Percentiles rank a stretch among this genome's conserved stretches.
phyloP scores from a whole-genome alignment of 2,113 vertebrate genomes.

The Meles meles region DNA sequence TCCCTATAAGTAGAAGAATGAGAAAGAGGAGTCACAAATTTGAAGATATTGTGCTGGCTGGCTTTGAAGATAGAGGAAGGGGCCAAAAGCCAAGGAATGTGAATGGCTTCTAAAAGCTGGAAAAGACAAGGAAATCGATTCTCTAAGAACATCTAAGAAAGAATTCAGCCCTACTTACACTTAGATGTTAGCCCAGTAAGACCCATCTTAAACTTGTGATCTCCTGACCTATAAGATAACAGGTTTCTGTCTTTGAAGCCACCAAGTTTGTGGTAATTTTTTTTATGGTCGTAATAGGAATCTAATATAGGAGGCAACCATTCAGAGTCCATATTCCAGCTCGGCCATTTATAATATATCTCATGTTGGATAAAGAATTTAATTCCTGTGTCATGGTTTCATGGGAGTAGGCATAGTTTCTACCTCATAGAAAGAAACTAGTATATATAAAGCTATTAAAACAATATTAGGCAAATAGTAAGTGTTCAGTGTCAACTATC shows the following conservation, averaged over 20 bases:
- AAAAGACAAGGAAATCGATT: background rate
- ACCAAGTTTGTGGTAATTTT: background rate
- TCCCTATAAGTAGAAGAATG: background rate
- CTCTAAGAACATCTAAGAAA: background rate
- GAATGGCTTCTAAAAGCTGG: background rate
- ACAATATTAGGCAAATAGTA: background rate
- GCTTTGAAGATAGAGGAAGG: background rate
- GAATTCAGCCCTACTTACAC: background rate
- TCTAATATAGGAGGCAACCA: background rate
- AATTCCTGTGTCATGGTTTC: background rate
- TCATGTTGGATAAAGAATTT: background rate
- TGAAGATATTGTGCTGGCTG: background rate
- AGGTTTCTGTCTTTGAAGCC: background rate
- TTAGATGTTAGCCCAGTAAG: background rate
- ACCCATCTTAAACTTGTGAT: background rate
- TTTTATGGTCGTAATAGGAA: background rate
- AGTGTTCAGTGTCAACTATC: background rate
- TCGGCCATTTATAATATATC: background rate
- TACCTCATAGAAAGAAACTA: background rate
- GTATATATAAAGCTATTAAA: background rate
- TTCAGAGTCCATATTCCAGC: background rate
- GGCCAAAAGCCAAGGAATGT: background rate
- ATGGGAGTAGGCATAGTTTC: background rate
- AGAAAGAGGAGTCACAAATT: background rate
- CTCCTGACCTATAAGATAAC: background rate